Conservation (phyloP, 2,888 invertebrate genomes). For the Punctoribates punctum region DNA sequence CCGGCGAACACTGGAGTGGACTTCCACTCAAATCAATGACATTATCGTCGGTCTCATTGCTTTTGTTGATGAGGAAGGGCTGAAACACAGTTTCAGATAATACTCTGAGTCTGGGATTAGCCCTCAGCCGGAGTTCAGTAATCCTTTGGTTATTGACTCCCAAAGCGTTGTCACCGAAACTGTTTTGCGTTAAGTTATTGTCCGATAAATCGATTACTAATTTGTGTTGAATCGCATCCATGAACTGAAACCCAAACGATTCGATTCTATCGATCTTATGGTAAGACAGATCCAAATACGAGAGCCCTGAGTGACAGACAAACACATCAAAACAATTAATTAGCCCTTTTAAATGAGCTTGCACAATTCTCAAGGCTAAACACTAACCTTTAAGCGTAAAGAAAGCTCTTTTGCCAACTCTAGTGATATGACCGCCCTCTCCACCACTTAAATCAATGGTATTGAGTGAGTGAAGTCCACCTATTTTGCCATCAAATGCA, state of each 20-base stretch:
- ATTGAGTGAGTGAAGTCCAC: background rate
- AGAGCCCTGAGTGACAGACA: background rate
- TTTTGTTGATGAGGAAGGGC: background rate
- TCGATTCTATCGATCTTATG: background rate
- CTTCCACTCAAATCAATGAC: background rate
- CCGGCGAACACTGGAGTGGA: background rate
- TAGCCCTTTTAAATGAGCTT: background rate
- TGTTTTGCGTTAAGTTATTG: background rate
- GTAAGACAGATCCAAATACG: background rate
- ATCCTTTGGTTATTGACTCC: background rate
- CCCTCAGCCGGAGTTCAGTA: background rate
- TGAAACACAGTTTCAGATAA: background rate
- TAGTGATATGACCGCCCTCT: background rate
- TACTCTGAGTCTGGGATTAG: background rate
- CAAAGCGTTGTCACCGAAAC: background rate
- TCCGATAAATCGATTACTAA: background rate
- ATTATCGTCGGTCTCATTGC: background rate
- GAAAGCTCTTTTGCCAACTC: background rate
- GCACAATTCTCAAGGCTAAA: background rate
- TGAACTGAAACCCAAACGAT: background rate
- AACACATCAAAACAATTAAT: background rate
- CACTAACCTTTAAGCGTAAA: background rate
- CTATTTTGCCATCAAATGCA: background rate
- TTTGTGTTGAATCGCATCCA: background rate
- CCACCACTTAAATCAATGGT: constrained; percentile 22